phyloP scores from a whole-genome alignment of 1,140 invertebrate genomes.

The Saccostrea glomerata region DNA sequence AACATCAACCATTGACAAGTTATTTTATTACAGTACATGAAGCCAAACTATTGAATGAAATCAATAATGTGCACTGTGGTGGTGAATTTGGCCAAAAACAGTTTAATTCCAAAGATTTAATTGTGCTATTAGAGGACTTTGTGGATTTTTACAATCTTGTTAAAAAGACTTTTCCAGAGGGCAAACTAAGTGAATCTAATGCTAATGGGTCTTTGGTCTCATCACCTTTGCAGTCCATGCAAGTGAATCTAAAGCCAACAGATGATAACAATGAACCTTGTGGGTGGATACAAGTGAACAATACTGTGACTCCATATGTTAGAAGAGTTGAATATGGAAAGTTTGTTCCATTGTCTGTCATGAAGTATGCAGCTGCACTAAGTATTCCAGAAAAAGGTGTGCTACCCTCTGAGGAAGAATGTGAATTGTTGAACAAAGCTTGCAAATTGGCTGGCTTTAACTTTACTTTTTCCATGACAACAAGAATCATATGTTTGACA shows the following conservation, averaged over 20 bases:
- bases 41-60: constrained; percentile 93
- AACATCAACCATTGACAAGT: constrained; percentile 84
- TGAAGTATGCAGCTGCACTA: constrained; percentile 74
- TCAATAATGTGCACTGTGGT: constrained; percentile 95
- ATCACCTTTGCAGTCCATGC: constrained; percentile 34
- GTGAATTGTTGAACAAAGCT: constrained; percentile 71
- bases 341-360: constrained; percentile 92
- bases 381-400: constrained; percentile 64
- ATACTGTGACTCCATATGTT: constrained; percentile 95
- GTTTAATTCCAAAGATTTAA: constrained; percentile 94
- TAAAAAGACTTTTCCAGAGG: constrained; percentile 85
- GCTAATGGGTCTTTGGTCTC: constrained; percentile 18
- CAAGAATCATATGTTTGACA: constrained; percentile 69
- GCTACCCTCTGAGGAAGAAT: constrained; percentile 68
- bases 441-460: constrained; percentile 75
- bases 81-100: constrained; percentile 91
- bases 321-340: constrained; percentile 83
- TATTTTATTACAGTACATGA: constrained; percentile 96
- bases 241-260: constrained; percentile 28
- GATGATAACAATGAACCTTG: constrained; percentile 48
- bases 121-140: constrained; percentile 91
- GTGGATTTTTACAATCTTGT: constrained; percentile 89
- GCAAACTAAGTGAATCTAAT: constrained; percentile 81
- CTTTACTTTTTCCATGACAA: constrained; percentile 73
- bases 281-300: constrained; percentile 95